Percentiles rank a stretch among this genome's conserved stretches.
Conservation (phyloP, 2,888 invertebrate genomes). For the Meghimatium bilineatum region DNA sequence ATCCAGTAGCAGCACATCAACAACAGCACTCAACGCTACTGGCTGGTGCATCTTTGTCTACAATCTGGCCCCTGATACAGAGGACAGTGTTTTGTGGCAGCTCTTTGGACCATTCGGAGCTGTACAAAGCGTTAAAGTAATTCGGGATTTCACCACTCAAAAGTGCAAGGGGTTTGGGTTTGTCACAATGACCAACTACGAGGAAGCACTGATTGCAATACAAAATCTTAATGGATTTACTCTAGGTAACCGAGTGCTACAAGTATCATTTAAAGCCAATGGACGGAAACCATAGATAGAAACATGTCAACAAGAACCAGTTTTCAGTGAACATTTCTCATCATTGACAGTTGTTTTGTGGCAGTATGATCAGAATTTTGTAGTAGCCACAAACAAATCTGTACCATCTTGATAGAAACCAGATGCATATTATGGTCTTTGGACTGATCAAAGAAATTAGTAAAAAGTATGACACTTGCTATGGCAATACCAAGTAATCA, state of each 20-base stretch:
- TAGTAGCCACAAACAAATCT: conserved; percentile 1
- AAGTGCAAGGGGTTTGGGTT: conserved; percentile 99
- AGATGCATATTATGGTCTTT: not conserved
- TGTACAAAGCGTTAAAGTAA: conserved; percentile 97
- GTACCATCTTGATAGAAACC: conserved; percentile 17
- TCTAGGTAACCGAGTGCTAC: conserved; percentile 94
- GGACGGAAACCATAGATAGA: conserved; percentile 80
- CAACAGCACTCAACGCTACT: conserved; percentile 68
- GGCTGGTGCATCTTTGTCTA: conserved; percentile 96
- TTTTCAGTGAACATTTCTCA: conserved; percentile 3
- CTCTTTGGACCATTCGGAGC: conserved; percentile 98
- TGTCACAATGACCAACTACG: conserved; percentile 98
- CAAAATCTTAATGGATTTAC: conserved; percentile 97
- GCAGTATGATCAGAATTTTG: not conserved
- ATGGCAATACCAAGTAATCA: not conserved
- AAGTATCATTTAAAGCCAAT: conserved; percentile 95
- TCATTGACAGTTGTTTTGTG: conserved; percentile 12
- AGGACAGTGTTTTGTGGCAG: conserved; percentile 94
- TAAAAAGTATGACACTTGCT: not conserved
- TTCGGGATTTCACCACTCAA: conserved; percentile 94
- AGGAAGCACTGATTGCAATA: conserved; percentile 96
- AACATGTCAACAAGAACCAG: not conserved
- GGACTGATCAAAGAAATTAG: not conserved
- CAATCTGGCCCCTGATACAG: conserved; percentile 93
- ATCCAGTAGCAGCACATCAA: conserved; percentile 57